Evolutionary conservation across 2,113 vertebrate species (phyloP).

Genomic region (Ophiodon elongatus): DNA sequence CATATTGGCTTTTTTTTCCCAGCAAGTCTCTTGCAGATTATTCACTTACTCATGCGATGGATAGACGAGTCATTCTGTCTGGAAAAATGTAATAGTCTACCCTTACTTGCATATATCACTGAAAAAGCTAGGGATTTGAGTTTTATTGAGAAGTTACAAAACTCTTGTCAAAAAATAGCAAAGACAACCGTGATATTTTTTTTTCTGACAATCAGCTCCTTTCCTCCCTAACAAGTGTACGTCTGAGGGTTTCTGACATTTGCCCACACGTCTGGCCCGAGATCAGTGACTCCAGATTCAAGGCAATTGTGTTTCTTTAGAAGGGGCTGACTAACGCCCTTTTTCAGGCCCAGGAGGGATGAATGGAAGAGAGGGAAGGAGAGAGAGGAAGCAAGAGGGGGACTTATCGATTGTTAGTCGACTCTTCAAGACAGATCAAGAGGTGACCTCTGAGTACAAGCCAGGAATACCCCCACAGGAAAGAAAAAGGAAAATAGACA

Average conservation of each 20-base stretch:
- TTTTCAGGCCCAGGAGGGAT: constrained; percentile 11
- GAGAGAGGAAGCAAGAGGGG: constrained; percentile 17
- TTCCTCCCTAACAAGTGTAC: background rate
- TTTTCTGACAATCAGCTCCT: background rate
- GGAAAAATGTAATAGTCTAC: background rate
- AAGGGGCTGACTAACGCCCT: constrained; percentile 26
- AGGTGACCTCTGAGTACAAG: constrained; percentile 51
- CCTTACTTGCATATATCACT: background rate
- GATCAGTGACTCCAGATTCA: constrained; percentile 22
- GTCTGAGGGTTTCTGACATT: constrained; percentile 16
- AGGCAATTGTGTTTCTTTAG: constrained; percentile 48
- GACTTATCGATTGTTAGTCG: constrained; percentile 43
- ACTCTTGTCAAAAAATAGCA: background rate
- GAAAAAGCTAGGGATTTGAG: background rate
- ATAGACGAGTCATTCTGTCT: background rate
- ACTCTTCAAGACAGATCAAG: constrained; percentile 50
- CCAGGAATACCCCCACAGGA: constrained; percentile 24
- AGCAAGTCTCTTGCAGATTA: background rate
- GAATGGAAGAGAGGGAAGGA: constrained; percentile 21
- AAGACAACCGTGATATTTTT: background rate
- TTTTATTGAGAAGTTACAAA: background rate
- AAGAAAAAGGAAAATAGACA: background rate
- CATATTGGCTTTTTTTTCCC: background rate
- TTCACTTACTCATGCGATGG: background rate
- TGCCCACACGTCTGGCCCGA: background rate